Conservation (phyloP, 2,888 invertebrate species). For the Drosophila mettleri region DNA sequence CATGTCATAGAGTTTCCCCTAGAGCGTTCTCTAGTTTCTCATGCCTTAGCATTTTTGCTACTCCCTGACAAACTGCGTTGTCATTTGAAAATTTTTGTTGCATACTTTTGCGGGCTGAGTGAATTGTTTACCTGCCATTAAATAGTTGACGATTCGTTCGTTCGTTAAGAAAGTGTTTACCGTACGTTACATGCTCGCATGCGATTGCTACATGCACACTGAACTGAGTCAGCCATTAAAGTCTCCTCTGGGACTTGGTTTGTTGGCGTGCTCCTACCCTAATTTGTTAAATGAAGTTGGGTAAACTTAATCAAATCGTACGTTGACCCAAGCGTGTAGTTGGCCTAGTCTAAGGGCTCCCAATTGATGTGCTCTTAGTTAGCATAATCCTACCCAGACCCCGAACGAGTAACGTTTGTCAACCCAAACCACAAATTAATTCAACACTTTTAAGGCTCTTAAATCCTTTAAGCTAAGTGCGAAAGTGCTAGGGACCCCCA, state of each 20-base stretch:
- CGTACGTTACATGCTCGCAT: slow-evolving; percentile 1
- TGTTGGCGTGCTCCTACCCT: slow-evolving; percentile 35
- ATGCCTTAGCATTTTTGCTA: not conserved
- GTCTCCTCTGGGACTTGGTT: slow-evolving; percentile 27
- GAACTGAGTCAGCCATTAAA: slow-evolving; percentile 29
- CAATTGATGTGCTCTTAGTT: slow-evolving; percentile 18
- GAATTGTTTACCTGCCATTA: slow-evolving; percentile 52
- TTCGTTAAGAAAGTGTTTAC: slow-evolving; percentile 13
- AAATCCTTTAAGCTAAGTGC: slow-evolving; percentile 7
- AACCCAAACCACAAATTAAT: slow-evolving; percentile 31
- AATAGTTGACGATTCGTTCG: slow-evolving; percentile 9
- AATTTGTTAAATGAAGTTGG: slow-evolving; percentile 56
- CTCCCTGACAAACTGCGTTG: slow-evolving; percentile 29
- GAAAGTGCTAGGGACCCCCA: slow-evolving; percentile 5
- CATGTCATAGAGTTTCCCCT: not conserved
- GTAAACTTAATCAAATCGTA: slow-evolving; percentile 43
- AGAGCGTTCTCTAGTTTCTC: slow-evolving; percentile 13
- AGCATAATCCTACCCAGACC: slow-evolving; percentile 21
- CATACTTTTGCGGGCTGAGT: slow-evolving; percentile 54
- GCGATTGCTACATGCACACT: slow-evolving; percentile 1
- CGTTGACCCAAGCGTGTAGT: slow-evolving; percentile 48
- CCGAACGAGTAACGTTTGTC: slow-evolving; percentile 11
- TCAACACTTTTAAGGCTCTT: slow-evolving; percentile 13
- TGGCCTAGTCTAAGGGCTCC: slow-evolving; percentile 10
- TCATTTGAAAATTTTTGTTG: slow-evolving; percentile 59